phyloP scores from a whole-genome alignment of 2,113 vertebrate genomes.

The Synodontis membranacea region DNA sequence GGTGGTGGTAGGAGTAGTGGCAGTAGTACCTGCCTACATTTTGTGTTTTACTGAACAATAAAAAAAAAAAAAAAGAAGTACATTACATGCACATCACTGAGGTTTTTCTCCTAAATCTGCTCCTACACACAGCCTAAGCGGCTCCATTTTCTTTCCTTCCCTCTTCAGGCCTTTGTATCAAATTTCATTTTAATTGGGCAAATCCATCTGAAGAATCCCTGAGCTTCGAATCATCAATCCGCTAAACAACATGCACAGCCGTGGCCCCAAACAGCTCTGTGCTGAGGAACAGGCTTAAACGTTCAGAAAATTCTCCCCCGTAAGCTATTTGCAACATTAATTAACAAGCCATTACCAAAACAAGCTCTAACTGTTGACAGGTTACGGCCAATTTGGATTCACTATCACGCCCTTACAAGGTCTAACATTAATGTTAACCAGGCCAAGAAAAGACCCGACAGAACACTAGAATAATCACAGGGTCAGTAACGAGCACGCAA shows the following conservation, averaged over 20 bases:
- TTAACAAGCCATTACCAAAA: conserved; percentile 53
- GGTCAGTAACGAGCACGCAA: background rate
- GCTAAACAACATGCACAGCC: conserved; percentile 32
- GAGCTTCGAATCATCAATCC: conserved; percentile 46
- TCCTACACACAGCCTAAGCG: conserved; percentile 11
- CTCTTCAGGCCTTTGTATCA: conserved; percentile 40
- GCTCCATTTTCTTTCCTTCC: conserved; percentile 22
- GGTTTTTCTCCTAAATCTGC: conserved; percentile 16
- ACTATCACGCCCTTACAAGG: conserved; percentile 30
- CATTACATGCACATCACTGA: background rate
- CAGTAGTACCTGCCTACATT: background rate
- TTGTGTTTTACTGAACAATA: background rate
- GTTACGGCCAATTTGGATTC: conserved; percentile 42
- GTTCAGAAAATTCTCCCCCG: conserved; percentile 43
- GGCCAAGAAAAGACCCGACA: conserved; percentile 20
- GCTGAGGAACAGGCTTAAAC: conserved; percentile 31
- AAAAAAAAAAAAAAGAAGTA: conserved; percentile 13
- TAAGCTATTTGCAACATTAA: conserved; percentile 52
- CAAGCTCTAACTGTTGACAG: conserved; percentile 31
- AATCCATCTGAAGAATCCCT: conserved; percentile 37
- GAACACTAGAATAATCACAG: background rate
- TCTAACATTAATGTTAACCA: conserved; percentile 28
- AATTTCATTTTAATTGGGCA: conserved; percentile 51
- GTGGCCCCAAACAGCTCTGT: conserved; percentile 13
- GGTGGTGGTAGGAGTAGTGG: background rate